These are phyloP conservation scores for Illadopsis cleaveri DNA, from an alignment of 2,113 vertebrate genomes.

Conservation along the genomic window DNA sequence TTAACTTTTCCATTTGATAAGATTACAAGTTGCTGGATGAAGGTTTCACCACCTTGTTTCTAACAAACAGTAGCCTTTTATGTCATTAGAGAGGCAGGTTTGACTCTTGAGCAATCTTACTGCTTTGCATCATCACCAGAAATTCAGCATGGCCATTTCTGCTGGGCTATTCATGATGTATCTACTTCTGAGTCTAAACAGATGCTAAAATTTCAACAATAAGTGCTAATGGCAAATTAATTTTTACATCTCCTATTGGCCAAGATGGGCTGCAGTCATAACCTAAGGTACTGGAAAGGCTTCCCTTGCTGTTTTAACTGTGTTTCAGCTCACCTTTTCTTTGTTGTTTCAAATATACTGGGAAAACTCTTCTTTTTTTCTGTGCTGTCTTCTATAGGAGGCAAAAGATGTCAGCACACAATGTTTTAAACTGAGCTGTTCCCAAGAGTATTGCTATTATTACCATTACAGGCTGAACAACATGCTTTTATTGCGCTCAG, in stretches of 20 bases:
- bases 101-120: not conserved
- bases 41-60: not conserved
- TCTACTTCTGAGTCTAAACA: not conserved
- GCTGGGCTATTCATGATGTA: not conserved
- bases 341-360: not conserved
- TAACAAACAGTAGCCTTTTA: not conserved
- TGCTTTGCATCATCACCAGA: not conserved
- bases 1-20: not conserved
- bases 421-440: not conserved
- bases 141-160: not conserved
- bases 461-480: not conserved
- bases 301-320: not conserved
- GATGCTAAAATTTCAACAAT: not conserved
- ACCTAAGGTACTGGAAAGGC: not conserved
- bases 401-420: not conserved
- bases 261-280: not conserved
- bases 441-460: not conserved
- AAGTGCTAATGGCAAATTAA: not conserved
- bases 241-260: not conserved
- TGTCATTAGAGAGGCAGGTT: not conserved
- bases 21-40: not conserved
- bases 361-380: not conserved
- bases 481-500: not conserved
- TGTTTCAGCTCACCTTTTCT: not conserved
- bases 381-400: not conserved